Base-by-base conservation (phyloP, 2,888 invertebrate genomes). In the Rhagium mordax region DNA sequence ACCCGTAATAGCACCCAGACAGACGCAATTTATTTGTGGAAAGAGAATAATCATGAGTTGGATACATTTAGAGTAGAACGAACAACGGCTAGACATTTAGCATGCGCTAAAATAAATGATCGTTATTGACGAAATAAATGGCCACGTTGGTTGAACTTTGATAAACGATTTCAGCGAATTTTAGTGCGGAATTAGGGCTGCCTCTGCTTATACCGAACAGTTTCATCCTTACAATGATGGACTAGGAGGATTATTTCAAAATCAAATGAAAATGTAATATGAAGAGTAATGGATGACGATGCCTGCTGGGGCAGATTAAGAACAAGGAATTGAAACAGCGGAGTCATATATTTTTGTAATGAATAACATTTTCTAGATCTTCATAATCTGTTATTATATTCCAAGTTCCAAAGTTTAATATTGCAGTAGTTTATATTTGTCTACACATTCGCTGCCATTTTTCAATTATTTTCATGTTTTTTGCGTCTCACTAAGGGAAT, bases 41-140 rank as follows among this genome's bases (percentile, higher is more conserved):
- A 55, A 16, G 53, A 55, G 65, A 53, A 33, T 65, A 65, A 65
- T 65, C 55, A 33, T 24, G 7, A 61, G 48, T 41, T 48, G 61
- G 65, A 20, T 65, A 51, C 65, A 29, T 53, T 65, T 49, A n/a
- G 51, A 16, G 65, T 16, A 21, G 65, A 20, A 24, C 13, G 48
- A 49, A 16, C 48, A 0, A 15, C 1, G 62, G 49, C 15, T 16
- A 7, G 24, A 53, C 65, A 53, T 53, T 64, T 53, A 53, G 53
- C 13, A 53, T 53, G 65, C 65, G 53, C 65, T 20, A 27, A 33
- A 65, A 59, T 33, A 53, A 65, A 65, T 55, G 65, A 24, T 33
- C 65, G 20, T 65, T 65, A 65, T 65, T 53, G 65, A 65, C 53
- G 20, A 41, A 53, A 65, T 65, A 33, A 53, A 65, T 65, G 33